Evolutionary conservation across 2,113 vertebrate species (phyloP), one percentile per base, ranked within the genome.

Genomic region (Pogonocichla stellata): DNA sequence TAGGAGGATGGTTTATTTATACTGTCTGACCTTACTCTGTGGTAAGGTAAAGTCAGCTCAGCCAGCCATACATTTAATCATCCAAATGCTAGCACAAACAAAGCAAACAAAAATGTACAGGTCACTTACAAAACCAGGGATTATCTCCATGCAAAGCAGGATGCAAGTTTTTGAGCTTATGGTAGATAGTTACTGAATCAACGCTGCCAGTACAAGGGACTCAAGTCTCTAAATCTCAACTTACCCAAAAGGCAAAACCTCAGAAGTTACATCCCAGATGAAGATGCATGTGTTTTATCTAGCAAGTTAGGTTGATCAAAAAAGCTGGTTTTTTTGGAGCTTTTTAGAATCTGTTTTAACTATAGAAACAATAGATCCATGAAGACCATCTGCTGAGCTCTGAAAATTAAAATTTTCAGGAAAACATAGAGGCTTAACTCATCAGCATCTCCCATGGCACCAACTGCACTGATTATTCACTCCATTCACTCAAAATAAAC

Each of bases 1-100:
- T 80, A 83, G 56, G 33, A 91, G 71, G 47, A 77, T 61, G 40
- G 85, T 88, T 95, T 96, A 92, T 93, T 96, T 94, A 82, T 8
- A 40, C 79, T 92, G 79, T 80, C 81, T 95, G 92, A 90, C 93
- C 90, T 82, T 88, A 90, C 25, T 65, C 61, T 65, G 29, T 14
- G 6, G 93, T 51, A 74, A 94, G 70, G 81, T 93, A 70, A 92
- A 72, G 38, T 40, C 88, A 91, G 80, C 36, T 80, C 51, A 74
- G 61, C n/a, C 57, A 85, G 70, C 33, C 58, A 40, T 40, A 67
- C 54, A 58, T 86, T 88, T 45, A 95, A 93, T 70, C 38, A 83
- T 10, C n/a, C 62, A 66, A 75, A 47, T 43, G 61, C 61, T 70
- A 83, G 78, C 71, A 93, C 25, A 88, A 82, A 82, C 43, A 77